A percentile compares a stretch with the other conserved stretches of the same genome.
phyloP scores from a whole-genome alignment of 2,797 vertebrate species.

The Micromesistius poutassou region DNA sequence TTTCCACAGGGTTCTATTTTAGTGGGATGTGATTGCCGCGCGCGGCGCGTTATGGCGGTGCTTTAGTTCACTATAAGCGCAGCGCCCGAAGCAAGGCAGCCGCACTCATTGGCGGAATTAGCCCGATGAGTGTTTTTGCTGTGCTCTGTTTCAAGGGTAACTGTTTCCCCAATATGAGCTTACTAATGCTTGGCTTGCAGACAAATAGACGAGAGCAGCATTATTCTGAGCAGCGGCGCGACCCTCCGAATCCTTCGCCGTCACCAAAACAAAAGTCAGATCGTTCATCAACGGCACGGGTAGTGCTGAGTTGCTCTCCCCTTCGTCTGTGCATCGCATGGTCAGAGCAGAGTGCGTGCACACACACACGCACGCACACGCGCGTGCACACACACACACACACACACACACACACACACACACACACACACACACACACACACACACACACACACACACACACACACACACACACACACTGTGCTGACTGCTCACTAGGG shows the following conservation, averaged over 20 bases:
- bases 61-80: conserved; percentile 37
- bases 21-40: conserved; percentile 23
- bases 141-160: conserved; percentile 70
- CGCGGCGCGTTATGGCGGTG: conserved; percentile 19
- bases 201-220: conserved; percentile 75
- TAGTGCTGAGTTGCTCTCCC: conserved; percentile 74
- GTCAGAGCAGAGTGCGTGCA: conserved; percentile 37
- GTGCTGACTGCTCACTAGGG: conserved; percentile 46
- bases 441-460: conserved; percentile 21
- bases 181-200: conserved; percentile 74
- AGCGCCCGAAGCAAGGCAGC: conserved; percentile 43
- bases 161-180: conserved; percentile 72
- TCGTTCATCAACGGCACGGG: conserved; percentile 71
- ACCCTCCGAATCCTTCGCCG: conserved; percentile 70
- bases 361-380: conserved; percentile 21
- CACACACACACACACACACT: conserved; percentile 14
- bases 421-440: conserved; percentile 2
- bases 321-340: conserved; percentile 64
- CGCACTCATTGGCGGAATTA: conserved; percentile 44
- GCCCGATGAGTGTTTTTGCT: conserved; percentile 59
- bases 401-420: conserved; percentile 21
- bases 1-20: neutral
- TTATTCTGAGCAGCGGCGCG: conserved; percentile 69
- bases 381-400: conserved; percentile 14
- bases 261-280: conserved; percentile 79